Evolutionary conservation across 2,888 invertebrate species (phyloP), one percentile per base, ranked within the genome.

Genomic region (Drosophila stalkeri): DNA sequence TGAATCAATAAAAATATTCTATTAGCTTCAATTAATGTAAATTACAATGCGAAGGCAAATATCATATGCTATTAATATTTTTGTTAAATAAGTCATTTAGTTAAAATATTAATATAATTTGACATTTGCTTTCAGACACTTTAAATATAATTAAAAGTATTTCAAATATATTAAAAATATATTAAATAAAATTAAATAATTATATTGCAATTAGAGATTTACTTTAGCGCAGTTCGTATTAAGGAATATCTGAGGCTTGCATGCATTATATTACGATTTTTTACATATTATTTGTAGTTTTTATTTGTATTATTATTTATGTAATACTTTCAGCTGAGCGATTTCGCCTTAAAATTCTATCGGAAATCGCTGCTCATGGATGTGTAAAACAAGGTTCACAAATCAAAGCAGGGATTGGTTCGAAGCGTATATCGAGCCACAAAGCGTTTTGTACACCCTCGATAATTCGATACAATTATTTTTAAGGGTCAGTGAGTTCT

Each of bases 391-490:
- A 52, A 51, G 37, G 52, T 37, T 52, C 16, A 5, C 20, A 51
- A 51, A 35, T 35, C 33, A 51, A 18, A 51, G 51, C 18, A 51
- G 7, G 12, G 33, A 18, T 12, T 35, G 9, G 3, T 3, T 35
- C 14, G 51, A 31, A 1, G 16, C 23, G 16, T 27, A 16, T 9
- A 27, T n/a, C 47, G 8, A 47, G 16, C 16, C 46, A 46, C 46
- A 14, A 46, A 3, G 7, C 46, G 23, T 14, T 44, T 44, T 11
- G 4, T 20, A 4, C n/a, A 23, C 9, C 49, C n/a, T 11, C 23
- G n/a, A 49, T 11, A 31, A 31, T 31, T 18, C n/a, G 33, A 33
- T 33, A 51, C 49, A 49, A 49, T 49, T 49, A 31, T n/a, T 49
- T 51, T 51, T 51, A 35, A 14, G 20, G 51, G 14, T 35, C 18